A percentile compares a stretch with the other conserved stretches of the same genome.
phyloP scores from a whole-genome alignment of 2,113 vertebrate genomes.

The Arothron firmamentum region DNA sequence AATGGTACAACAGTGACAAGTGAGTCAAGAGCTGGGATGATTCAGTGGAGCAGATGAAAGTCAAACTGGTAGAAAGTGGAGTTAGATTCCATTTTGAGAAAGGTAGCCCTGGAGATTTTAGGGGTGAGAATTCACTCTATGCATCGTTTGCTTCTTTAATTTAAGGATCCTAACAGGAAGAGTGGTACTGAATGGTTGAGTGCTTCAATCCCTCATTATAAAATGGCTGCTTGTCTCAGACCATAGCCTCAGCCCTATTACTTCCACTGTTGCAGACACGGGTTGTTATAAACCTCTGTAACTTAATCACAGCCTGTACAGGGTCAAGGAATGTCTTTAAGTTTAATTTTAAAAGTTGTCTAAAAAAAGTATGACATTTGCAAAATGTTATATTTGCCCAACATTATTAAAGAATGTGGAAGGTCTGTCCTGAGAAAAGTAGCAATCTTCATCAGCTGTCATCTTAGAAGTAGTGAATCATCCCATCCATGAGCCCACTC shows the following conservation, averaged over 20 bases:
- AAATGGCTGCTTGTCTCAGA: slow-evolving; percentile 72
- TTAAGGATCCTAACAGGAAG: slow-evolving; percentile 75
- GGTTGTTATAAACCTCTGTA: slow-evolving; percentile 69
- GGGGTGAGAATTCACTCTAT: slow-evolving; percentile 69
- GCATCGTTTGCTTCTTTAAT: slow-evolving; percentile 80
- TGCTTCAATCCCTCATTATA: slow-evolving; percentile 75
- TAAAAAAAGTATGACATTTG: slow-evolving; percentile 1
- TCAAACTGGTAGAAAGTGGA: slow-evolving; percentile 49
- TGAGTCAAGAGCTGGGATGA: slow-evolving; percentile 35
- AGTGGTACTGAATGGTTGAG: slow-evolving; percentile 71
- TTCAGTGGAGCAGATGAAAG: slow-evolving; percentile 64
- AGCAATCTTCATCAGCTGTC: slow-evolving; percentile 20
- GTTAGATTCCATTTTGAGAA: slow-evolving; percentile 65
- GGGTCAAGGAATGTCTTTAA: slow-evolving; percentile 20
- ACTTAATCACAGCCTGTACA: slow-evolving; percentile 58
- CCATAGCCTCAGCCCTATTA: slow-evolving; percentile 67
- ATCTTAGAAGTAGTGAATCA: slow-evolving; percentile 25
- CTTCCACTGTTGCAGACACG: slow-evolving; percentile 63
- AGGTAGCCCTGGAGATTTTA: slow-evolving; percentile 71
- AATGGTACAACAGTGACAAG: slow-evolving; percentile 32
- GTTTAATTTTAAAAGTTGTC: background rate
- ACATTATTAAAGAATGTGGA: slow-evolving; percentile 6
- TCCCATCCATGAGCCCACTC: slow-evolving; percentile 21
- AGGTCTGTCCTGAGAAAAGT: slow-evolving; percentile 4
- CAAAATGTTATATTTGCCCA: slow-evolving; percentile 5